Percentiles rank a stretch among this genome's conserved stretches.
phyloP scores from a whole-genome alignment of 1,140 invertebrate genomes.

The Brachionus plicatilis region DNA sequence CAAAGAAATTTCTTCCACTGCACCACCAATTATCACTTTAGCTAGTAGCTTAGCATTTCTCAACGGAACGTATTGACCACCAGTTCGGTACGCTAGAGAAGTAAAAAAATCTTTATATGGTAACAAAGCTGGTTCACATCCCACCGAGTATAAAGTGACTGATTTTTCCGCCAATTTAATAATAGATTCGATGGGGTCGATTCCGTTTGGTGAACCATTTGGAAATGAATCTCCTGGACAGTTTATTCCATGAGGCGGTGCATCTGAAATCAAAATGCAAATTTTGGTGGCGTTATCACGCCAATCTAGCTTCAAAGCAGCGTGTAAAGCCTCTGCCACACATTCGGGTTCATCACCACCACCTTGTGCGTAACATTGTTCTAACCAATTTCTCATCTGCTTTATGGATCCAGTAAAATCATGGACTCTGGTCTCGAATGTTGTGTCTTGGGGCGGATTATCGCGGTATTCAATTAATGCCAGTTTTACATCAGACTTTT shows the following conservation, averaged over 20 bases:
- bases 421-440: conserved; percentile 46
- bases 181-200: conserved; percentile 46
- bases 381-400: conserved; percentile 47
- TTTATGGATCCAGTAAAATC: conserved; percentile 47
- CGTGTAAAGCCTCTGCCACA: conserved; percentile 48
- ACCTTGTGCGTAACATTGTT: conserved; percentile 44
- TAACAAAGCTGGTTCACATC: conserved; percentile 47
- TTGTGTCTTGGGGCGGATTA: conserved; percentile 46
- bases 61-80: conserved; percentile 50
- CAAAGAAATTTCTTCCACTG: conserved; percentile 48
- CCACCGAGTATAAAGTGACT: conserved; percentile 47
- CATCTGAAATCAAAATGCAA: conserved; percentile 48
- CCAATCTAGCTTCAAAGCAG: conserved; percentile 47
- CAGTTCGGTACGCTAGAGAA: conserved; percentile 47
- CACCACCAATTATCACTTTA: conserved; percentile 47
- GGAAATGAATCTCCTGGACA: conserved; percentile 41
- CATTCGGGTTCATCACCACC: conserved; percentile 49
- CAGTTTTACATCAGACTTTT: conserved; percentile 46
- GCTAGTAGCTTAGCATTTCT: conserved; percentile 44
- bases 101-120: conserved; percentile 50
- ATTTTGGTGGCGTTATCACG: conserved; percentile 47
- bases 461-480: conserved; percentile 50
- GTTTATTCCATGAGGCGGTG: conserved; percentile 48
- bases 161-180: conserved; percentile 46
- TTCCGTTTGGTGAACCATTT: conserved; percentile 44